These are phyloP conservation scores for Brassicogethes aeneus DNA, from an alignment of 2,888 invertebrate species.

Conservation along the genomic window DNA sequence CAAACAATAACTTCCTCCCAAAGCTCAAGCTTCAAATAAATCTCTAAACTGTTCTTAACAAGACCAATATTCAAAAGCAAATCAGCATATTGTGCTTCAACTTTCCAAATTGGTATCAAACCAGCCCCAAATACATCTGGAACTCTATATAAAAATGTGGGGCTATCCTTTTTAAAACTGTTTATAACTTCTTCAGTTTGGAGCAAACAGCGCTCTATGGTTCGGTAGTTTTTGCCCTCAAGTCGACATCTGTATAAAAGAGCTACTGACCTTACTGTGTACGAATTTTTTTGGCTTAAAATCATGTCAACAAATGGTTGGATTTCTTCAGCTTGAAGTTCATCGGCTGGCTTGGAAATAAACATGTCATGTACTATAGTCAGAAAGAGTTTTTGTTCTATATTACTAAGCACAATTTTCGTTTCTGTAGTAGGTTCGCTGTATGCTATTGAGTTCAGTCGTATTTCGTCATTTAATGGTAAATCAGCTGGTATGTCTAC, in stretches of 20 bases:
- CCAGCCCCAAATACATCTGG: conserved; percentile 61
- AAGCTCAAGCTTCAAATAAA: conserved; percentile 63
- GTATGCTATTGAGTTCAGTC: conserved; percentile 71
- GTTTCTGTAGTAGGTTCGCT: conserved; percentile 46
- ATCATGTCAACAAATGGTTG: conserved; percentile 63
- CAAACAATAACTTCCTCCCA: conserved; percentile 94
- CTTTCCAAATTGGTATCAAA: conserved; percentile 65
- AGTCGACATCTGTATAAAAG: conserved; percentile 61
- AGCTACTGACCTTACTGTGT: conserved; percentile 68
- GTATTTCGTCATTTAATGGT: conserved; percentile 75
- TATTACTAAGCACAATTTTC: conserved; percentile 46
- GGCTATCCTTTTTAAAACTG: conserved; percentile 40
- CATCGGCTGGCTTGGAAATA: conserved; percentile 70
- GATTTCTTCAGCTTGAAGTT: conserved; percentile 72
- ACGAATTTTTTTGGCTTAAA: conserved; percentile 61
- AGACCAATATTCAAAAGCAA: conserved; percentile 72
- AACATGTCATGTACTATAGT: conserved; percentile 63
- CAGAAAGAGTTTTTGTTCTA: conserved; percentile 73
- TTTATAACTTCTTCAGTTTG: conserved; percentile 76
- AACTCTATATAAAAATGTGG: conserved; percentile 42
- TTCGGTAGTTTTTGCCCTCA: conserved; percentile 69
- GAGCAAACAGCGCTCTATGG: conserved; percentile 79
- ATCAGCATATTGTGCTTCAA: conserved; percentile 70
- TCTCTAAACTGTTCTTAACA: conserved; percentile 74
- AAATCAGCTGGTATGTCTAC: conserved; percentile 58